phyloP scores from a whole-genome alignment of 1,140 invertebrate species.

The Drosophila melanogaster region DNA sequence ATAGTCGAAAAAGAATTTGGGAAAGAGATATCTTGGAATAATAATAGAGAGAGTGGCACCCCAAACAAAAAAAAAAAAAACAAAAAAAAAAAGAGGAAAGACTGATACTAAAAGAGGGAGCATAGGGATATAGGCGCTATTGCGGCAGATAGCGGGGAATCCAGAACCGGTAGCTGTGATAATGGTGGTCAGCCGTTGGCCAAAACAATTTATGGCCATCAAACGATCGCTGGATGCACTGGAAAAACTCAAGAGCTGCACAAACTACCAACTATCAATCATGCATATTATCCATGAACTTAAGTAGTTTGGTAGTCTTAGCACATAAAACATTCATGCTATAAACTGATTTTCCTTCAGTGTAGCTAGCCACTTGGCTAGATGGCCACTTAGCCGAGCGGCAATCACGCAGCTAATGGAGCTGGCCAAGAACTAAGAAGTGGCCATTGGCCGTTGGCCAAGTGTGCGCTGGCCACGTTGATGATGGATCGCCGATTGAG shows the following conservation, averaged over 20 bases:
- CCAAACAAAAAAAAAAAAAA: constrained; percentile 8
- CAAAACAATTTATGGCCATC: constrained; percentile 35
- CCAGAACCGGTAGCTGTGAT: constrained; percentile 65
- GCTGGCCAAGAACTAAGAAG: constrained; percentile 29
- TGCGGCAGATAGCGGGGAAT: not conserved
- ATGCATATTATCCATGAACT: not conserved
- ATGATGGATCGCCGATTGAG: constrained; percentile 34
- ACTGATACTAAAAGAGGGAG: not conserved
- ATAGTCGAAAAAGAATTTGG: constrained; percentile 37
- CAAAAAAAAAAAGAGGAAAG: not conserved
- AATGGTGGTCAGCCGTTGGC: constrained; percentile 66
- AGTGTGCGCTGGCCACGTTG: constrained; percentile 56
- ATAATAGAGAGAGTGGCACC: constrained; percentile 23
- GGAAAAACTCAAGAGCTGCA: not conserved
- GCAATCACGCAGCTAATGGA: constrained; percentile 32
- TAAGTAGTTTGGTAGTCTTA: too few relatives aligned
- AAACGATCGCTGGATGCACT: constrained; percentile 14
- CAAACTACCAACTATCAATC: too few relatives aligned
- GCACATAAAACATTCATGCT: too few relatives aligned
- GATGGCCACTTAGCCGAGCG: constrained; percentile 24
- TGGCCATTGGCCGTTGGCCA: constrained; percentile 59
- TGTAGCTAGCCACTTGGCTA: constrained; percentile 14
- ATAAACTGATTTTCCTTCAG: not conserved
- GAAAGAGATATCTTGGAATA: not conserved
- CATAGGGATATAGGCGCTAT: not conserved